phyloP scores from a whole-genome alignment of 2,113 vertebrate genomes.

The Etheostoma cragini region DNA sequence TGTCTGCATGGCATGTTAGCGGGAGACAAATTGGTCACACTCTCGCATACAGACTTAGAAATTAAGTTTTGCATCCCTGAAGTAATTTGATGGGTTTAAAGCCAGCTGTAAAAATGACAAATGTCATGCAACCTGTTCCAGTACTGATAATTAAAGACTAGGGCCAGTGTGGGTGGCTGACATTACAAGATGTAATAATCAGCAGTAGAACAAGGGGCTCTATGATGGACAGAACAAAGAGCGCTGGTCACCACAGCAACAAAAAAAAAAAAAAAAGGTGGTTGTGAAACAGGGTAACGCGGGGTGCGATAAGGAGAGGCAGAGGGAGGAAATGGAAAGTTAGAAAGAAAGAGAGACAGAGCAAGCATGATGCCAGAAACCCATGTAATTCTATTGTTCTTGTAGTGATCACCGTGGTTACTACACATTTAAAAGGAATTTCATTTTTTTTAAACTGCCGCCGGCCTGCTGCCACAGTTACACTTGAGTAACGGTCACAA shows the following conservation, averaged over 20 bases:
- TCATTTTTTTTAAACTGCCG: no score
- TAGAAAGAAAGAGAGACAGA: neutral
- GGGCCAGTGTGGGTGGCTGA: slow-evolving; percentile 41
- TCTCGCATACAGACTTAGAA: neutral
- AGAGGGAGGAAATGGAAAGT: slow-evolving; percentile 1
- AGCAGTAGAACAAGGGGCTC: slow-evolving; percentile 40
- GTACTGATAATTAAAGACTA: slow-evolving; percentile 39
- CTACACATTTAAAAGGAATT: slow-evolving; percentile 29
- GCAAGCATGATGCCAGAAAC: slow-evolving; percentile 16
- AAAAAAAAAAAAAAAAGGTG: slow-evolving; percentile 9
- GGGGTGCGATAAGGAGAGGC: neutral
- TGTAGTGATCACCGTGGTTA: slow-evolving; percentile 52
- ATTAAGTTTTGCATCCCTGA: neutral
- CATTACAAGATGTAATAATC: slow-evolving; percentile 27
- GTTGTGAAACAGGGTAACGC: slow-evolving; percentile 11
- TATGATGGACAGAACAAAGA: slow-evolving; percentile 62
- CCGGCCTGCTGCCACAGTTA: slow-evolving; percentile 51
- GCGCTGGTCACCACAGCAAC: slow-evolving; percentile 47
- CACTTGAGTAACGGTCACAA: slow-evolving; percentile 52
- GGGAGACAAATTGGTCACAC: neutral
- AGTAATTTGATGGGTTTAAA: neutral
- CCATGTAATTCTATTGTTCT: slow-evolving; percentile 15
- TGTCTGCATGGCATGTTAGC: neutral
- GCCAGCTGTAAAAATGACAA: no score
- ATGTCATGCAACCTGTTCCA: slow-evolving; percentile 21